Evolutionary conservation across 2,888 invertebrate species (phyloP), one percentile per base, ranked within the genome.

Genomic region (Mesoligia furuncula): DNA sequence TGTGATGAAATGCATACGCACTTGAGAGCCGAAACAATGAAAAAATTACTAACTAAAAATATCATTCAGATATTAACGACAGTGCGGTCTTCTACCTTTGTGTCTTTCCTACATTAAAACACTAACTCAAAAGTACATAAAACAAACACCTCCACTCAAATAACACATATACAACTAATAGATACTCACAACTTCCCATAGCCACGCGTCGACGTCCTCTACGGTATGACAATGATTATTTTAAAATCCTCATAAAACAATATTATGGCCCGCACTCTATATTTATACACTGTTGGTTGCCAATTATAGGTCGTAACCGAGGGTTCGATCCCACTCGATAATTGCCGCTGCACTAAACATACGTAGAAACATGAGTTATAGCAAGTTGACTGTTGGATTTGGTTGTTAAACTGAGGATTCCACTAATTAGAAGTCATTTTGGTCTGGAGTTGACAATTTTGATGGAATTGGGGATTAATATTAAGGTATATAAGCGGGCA

Each of bases 251-350:
- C 95, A 94, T 95, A 95, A 95, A 95, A 93, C 94, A 93, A 92
- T 90, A 93, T 95, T 95, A 95, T 92, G 90, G 90, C 85, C 75
- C 81, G 80, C 81, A 89, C 90, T 88, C 94, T 95, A 94, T 96
- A 95, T 93, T 96, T 96, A 95, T 90, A 86, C 91, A 91, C 93
- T 91, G 94, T 92, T 92, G 92, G 91, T 90, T 94, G 93, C 94
- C 95, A 96, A 96, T 96, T 96, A 96, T 93, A 92, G 94, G 93
- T 92, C 93, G 93, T 96, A 96, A 96, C 94, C 90, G 91, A 85
- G 84, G 92, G 93, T 94, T 94, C 94, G 95, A 96, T 95, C 92
- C 92, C 92, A 89, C 90, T 80, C 94, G 94, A 95, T 96, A 96
- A 96, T 96, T 96, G 95, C 91, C 90, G 92, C 90, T 89, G 87